phyloP scores from a whole-genome alignment of 2,113 vertebrate genomes.

The Sclerurus mexicanus region DNA sequence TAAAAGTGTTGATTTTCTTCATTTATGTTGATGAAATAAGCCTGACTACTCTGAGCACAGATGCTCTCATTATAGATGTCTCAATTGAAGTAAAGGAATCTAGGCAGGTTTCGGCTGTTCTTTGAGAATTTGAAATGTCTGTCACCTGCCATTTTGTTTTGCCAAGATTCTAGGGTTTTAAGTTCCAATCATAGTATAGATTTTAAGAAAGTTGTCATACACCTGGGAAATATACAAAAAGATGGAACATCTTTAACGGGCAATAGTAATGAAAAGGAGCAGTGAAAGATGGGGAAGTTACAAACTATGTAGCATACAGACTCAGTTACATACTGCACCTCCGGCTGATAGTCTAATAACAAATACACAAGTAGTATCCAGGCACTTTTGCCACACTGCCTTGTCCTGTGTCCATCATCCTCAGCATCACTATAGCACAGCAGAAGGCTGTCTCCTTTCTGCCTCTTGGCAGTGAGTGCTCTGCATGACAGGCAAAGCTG shows the following conservation, averaged over 20 bases:
- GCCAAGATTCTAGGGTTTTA: neutral
- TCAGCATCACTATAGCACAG: neutral
- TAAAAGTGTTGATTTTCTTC: neutral
- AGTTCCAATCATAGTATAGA: neutral
- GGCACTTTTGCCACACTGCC: neutral
- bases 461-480: neutral
- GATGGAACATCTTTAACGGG: neutral
- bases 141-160: neutral
- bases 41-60: neutral
- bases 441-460: neutral
- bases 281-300: neutral
- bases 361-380: neutral
- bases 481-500: neutral
- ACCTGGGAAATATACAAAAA: neutral
- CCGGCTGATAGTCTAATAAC: neutral
- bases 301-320: neutral
- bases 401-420: neutral
- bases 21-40: neutral
- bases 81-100: neutral
- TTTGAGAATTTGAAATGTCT: neutral
- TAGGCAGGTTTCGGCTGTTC: neutral
- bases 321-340: neutral
- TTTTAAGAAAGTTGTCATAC: neutral
- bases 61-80: neutral
- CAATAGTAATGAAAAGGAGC: neutral